A percentile compares a stretch with the other conserved stretches of the same genome.
phyloP scores from a whole-genome alignment of 53 echinoderm and acorn worm genomes.

The Paracentrotus lividus region DNA sequence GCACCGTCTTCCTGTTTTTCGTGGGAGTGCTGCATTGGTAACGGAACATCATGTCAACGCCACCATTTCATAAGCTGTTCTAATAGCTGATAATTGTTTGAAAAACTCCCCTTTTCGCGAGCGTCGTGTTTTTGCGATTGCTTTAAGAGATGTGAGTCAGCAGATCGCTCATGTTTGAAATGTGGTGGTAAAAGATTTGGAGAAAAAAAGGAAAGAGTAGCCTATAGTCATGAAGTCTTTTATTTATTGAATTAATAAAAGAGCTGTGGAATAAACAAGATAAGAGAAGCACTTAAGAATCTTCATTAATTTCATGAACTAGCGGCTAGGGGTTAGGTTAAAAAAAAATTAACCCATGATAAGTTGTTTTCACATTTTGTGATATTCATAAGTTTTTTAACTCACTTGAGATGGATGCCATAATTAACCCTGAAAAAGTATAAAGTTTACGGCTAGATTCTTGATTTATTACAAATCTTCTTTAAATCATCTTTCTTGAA shows the following conservation, averaged over 20 bases:
- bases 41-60: slow-evolving; percentile 32
- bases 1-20: slow-evolving; percentile 53
- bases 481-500: not conserved
- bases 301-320: not conserved
- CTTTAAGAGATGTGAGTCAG: not conserved
- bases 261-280: no score
- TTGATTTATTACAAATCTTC: not conserved
- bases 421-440: not conserved
- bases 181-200: not conserved
- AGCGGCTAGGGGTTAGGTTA: not conserved
- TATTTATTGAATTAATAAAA: no score
- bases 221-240: no score
- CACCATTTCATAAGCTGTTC: slow-evolving; percentile 28
- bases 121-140: not conserved
- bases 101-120: slow-evolving; percentile 19
- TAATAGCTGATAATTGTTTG: slow-evolving; percentile 34
- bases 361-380: slow-evolving; percentile 36
- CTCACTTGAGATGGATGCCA: not conserved
- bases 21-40: slow-evolving; percentile 50
- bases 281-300: not conserved
- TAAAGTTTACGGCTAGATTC: not conserved
- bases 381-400: not conserved
- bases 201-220: not conserved
- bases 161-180: not conserved
- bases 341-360: not conserved